Evolutionary conservation across 2,113 vertebrate species (phyloP).

Genomic region (Monarcha castaneiventris): DNA sequence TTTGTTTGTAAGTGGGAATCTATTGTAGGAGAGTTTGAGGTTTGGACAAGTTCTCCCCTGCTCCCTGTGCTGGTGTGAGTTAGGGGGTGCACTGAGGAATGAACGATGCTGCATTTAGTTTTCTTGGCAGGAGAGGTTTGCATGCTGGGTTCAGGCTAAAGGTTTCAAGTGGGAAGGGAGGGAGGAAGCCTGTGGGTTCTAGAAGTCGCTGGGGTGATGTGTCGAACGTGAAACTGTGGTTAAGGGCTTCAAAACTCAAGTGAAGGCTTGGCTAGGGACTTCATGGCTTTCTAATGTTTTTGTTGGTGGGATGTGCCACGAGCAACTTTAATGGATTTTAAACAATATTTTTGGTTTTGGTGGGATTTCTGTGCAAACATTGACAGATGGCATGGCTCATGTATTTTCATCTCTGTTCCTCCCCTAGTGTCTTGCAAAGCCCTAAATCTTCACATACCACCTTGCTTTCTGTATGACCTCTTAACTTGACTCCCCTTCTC

Average conservation of each 20-base stretch:
- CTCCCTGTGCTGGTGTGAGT: background rate
- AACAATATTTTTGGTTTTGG: slow-evolving; percentile 49
- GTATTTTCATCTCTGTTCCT: slow-evolving; percentile 37
- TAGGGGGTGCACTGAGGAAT: background rate
- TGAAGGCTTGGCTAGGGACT: background rate
- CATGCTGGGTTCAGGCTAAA: background rate
- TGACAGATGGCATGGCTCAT: slow-evolving; percentile 39
- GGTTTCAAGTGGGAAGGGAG: slow-evolving; percentile 4
- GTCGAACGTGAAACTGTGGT: background rate
- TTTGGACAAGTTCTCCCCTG: background rate
- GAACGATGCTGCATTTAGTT: background rate
- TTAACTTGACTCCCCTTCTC: background rate
- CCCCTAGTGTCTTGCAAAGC: background rate
- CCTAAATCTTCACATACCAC: background rate
- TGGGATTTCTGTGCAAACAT: slow-evolving; percentile 45
- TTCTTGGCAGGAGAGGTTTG: background rate
- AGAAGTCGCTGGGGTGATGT: background rate
- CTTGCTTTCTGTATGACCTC: background rate
- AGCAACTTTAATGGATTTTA: slow-evolving; percentile 23
- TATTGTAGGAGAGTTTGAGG: background rate
- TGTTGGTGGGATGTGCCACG: slow-evolving; percentile 18
- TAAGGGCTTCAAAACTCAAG: background rate
- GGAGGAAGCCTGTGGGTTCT: slow-evolving; percentile 20
- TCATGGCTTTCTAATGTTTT: slow-evolving; percentile 14
- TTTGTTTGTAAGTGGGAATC: background rate